Percentiles rank a stretch among this genome's conserved stretches.
Evolutionary conservation across 2,797 vertebrate genomes (phyloP).

Genomic region (Champsocephalus gunnari): DNA sequence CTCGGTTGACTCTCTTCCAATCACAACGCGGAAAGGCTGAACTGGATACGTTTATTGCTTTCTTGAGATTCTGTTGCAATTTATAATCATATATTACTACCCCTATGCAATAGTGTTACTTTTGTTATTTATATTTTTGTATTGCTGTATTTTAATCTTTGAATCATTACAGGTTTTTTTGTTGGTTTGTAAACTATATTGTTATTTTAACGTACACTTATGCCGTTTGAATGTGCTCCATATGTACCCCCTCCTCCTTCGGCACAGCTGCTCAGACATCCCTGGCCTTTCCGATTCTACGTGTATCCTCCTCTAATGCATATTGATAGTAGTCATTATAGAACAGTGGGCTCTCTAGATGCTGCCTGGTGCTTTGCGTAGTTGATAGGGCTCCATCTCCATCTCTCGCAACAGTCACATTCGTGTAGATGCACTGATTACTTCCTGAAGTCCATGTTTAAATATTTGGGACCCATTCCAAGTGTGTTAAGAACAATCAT

Average conservation of each 20-base stretch:
- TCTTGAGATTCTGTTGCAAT: constrained; percentile 35
- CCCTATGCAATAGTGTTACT: constrained; percentile 49
- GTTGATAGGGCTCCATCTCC: constrained; percentile 42
- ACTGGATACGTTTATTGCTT: constrained; percentile 43
- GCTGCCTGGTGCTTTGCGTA: constrained; percentile 50
- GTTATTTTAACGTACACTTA: constrained; percentile 44
- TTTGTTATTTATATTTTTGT: constrained; percentile 47
- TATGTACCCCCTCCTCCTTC: constrained; percentile 53
- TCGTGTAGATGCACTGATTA: constrained; percentile 25
- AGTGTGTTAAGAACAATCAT: constrained; percentile 4
- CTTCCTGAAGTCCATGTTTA: constrained; percentile 17
- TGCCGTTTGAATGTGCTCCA: constrained; percentile 49
- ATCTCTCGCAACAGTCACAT: constrained; percentile 21
- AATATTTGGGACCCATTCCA: constrained; percentile 10
- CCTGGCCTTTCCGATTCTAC: constrained; percentile 29
- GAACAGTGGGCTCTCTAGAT: constrained; percentile 28
- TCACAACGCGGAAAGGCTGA: constrained; percentile 43
- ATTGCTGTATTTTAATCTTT: constrained; percentile 40
- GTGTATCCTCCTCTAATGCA: constrained; percentile 25
- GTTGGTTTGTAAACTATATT: constrained; percentile 41
- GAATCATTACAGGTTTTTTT: constrained; percentile 34
- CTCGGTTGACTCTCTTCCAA: constrained; percentile 53
- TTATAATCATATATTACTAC: constrained; percentile 51
- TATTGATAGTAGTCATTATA: constrained; percentile 31
- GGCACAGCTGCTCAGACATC: constrained; percentile 38